phyloP scores from a whole-genome alignment of 2,797 vertebrate species.

The Heteromormyrus szaboi region DNA sequence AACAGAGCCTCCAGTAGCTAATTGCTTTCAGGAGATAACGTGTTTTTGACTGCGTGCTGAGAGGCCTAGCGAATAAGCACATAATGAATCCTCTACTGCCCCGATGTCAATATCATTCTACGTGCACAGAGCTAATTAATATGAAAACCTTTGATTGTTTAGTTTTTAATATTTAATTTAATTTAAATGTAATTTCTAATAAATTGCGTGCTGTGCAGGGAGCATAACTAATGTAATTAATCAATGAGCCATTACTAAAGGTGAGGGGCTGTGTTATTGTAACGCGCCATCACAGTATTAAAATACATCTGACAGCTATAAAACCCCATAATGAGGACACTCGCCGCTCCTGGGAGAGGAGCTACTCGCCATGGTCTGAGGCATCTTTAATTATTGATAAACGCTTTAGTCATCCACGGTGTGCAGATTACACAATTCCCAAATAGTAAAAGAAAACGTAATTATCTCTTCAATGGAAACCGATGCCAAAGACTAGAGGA shows the following conservation, averaged over 20 bases:
- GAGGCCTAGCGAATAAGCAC: slow-evolving; percentile 48
- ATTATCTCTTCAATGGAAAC: neutral
- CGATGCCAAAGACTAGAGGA: neutral
- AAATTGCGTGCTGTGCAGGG: slow-evolving; percentile 44
- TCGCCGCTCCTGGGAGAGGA: neutral
- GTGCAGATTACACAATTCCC: neutral
- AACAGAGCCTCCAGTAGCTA: slow-evolving; percentile 60
- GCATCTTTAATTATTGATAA: neutral
- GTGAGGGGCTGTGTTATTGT: slow-evolving; percentile 41
- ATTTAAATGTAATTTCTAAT: slow-evolving; percentile 54
- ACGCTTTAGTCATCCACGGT: neutral
- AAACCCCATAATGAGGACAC: slow-evolving; percentile 22
- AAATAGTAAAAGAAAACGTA: neutral
- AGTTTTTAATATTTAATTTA: slow-evolving; percentile 40
- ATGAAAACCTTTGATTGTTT: slow-evolving; percentile 60
- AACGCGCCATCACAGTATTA: slow-evolving; percentile 24
- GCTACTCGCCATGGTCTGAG: neutral
- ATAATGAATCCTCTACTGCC: slow-evolving; percentile 58
- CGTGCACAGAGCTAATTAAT: slow-evolving; percentile 55
- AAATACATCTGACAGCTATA: slow-evolving; percentile 11
- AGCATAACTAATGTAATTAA: slow-evolving; percentile 52
- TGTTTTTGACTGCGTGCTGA: slow-evolving; percentile 56
- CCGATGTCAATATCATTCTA: slow-evolving; percentile 55
- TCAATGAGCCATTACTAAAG: slow-evolving; percentile 43
- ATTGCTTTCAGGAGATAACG: slow-evolving; percentile 67